Base-by-base conservation (phyloP, 2,113 vertebrate species). In the Girardinichthys multiradiatus region DNA sequence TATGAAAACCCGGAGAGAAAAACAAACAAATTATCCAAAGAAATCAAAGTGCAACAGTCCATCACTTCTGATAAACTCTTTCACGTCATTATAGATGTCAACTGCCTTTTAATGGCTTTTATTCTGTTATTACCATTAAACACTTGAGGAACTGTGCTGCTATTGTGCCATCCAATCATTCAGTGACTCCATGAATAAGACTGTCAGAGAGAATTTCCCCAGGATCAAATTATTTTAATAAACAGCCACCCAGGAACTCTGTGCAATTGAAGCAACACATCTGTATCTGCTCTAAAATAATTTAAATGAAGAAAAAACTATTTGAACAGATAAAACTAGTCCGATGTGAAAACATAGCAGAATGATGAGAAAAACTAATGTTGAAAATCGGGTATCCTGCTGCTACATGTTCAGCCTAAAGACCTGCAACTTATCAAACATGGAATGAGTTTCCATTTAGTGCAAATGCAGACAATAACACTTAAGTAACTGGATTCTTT, bases 151-250 rank as follows among this genome's bases (percentile, higher is more conserved):
- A 30, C 2, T 27, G 37, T 58, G 67, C 28, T 30, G 57, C 42
- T 75, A 45, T 68, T 68, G 57, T 63, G 57, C 37, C 61, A 59
- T 57, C 35, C 26, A 63, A 37, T 70, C 71, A 70, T 21, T 54
- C n/a, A 54, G 28, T 28, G 28, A 61, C 29, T 81, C 35, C 39
- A 80, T 70, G 4, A 66, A 83, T 33, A 58, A 79, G 17, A 28
- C 77, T 76, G 57, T 30, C 62, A 70, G 64, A 14, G 24, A 74
- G 15, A 51, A 29, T 29, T 19, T 65, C 35, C 33, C 24, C 63
- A 28, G 39, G 64, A 66, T 48, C 4, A 29, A 61, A 48, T 27
- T 17, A 39, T 1, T n/a, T 54, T 11, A 24, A 24, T 2, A 71
- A 37, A 31, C 45, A 63, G 48, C 59, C 27, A 42, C 26, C 5